Base-by-base conservation (phyloP, 2,113 vertebrate genomes). In the Spea bombifrons region DNA sequence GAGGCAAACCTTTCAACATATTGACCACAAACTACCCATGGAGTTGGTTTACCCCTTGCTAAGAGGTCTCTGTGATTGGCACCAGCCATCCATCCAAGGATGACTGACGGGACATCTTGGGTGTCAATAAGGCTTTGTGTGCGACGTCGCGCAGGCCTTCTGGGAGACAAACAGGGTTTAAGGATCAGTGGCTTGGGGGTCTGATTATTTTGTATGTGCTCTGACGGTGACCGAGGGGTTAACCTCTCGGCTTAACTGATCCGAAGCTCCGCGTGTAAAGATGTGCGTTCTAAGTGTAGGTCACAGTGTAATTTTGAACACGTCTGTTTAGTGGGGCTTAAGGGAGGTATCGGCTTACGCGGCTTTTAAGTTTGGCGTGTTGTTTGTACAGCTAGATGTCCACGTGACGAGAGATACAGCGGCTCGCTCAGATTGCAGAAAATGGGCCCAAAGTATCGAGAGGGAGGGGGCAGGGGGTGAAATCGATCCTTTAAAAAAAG, bases 331-430 rank as follows among this genome's bases (percentile, higher is more conserved):
- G 5, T 13, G 55, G 55, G 55, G 12, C 55, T 13, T 59, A 13
- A 15, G 66, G 76, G 76, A 76, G 12, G 10, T 72, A 73, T 79
- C 76, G 15, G 13, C 48, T 79, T 79, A 79, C 70, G 53, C 9
- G 17, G 69, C 76, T 79, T 57, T 79, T 73, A 79, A 66, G 70
- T 66, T 16, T 5, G 46, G 17, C 53, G 76, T 79, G 45, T 48
- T 79, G 49, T 79, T 66, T 79, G 48, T 65, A 66, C 66, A 47
- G 63, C 44, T 8, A 66, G 30, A 63, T 9, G 48, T 66, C 67
- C 63, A 7, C 44, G 67, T 64, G 53, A 9, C 12, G 67, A 50
- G 8, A 61, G 75, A 64, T 52, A 48, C 7, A 50, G 50, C 47
- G 47, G 8, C 55, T 8, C 55, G 10, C 55, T 13, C 55, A 9